Percentiles rank a stretch among this genome's conserved stretches.
Evolutionary conservation across 2,113 vertebrate species (phyloP).

Genomic region (Camelus bactrianus): DNA sequence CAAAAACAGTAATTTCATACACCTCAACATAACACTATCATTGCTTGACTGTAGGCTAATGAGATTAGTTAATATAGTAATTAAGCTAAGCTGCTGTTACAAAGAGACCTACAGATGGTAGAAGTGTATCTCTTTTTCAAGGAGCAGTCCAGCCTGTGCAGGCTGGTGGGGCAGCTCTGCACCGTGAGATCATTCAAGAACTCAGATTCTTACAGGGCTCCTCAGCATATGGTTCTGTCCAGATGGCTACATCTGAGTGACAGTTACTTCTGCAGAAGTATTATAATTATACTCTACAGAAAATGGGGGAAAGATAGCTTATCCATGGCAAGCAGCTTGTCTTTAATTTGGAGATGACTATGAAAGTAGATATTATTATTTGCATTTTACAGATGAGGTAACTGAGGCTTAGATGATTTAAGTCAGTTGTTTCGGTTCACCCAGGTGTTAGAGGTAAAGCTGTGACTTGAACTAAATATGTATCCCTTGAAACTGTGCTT

Average conservation of each 20-base stretch:
- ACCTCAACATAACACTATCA: background rate
- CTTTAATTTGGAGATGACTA: background rate
- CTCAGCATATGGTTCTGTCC: background rate
- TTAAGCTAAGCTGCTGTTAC: conserved; percentile 2
- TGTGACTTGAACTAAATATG: background rate
- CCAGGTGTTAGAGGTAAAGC: background rate
- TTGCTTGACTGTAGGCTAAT: background rate
- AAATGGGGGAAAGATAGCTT: background rate
- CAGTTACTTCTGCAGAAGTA: background rate
- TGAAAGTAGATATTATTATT: background rate
- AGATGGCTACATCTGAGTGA: background rate
- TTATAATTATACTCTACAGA: background rate
- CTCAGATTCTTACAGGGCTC: background rate
- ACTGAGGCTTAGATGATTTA: background rate
- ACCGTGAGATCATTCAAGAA: background rate
- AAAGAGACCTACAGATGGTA: background rate
- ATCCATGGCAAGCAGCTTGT: background rate
- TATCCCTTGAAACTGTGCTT: background rate
- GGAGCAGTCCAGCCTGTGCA: background rate
- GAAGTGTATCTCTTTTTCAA: background rate
- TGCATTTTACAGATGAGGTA: background rate
- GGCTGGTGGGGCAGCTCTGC: background rate
- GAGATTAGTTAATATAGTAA: background rate
- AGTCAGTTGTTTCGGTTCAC: background rate
- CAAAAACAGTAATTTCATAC: background rate